These are phyloP conservation scores for Acrocephalus kingi DNA, from an alignment of 2,113 vertebrate genomes.

Conservation along the genomic window DNA sequence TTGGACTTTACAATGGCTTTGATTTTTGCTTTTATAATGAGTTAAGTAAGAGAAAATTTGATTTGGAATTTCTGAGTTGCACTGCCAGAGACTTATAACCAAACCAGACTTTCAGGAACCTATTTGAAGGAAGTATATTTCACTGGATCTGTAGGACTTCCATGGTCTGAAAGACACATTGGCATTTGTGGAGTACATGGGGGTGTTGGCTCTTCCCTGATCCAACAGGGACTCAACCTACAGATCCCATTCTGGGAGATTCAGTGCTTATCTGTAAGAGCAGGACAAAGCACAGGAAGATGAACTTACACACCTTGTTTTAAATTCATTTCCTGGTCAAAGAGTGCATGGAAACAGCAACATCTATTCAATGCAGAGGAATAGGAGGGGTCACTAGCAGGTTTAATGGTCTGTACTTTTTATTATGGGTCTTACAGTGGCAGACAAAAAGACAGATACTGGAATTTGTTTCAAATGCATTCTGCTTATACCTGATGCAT, in stretches of 20 bases:
- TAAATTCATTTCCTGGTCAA: background rate
- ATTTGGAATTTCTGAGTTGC: slow-evolving; percentile 67
- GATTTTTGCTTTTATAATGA: slow-evolving; percentile 51
- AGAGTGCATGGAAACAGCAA: background rate
- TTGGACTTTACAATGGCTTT: background rate
- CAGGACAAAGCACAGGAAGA: background rate
- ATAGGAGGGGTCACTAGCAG: rapidly evolving
- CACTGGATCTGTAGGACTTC: background rate
- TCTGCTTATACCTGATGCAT: background rate
- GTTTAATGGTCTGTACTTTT: background rate
- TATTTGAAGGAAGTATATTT: slow-evolving; percentile 16
- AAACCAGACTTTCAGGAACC: slow-evolving; percentile 41
- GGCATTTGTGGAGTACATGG: background rate
- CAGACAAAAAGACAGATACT: background rate
- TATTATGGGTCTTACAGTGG: background rate
- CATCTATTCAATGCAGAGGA: background rate
- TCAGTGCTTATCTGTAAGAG: background rate
- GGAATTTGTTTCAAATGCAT: background rate
- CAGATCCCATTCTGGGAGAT: background rate
- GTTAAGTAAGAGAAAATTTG: slow-evolving; percentile 65
- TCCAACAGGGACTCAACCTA: background rate
- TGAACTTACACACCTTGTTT: background rate
- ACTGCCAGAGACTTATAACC: slow-evolving; percentile 52
- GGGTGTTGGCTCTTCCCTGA: background rate
- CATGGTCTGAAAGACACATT: background rate